Base-by-base conservation (phyloP, 2,797 vertebrate genomes). In the Muscicapa striata region DNA sequence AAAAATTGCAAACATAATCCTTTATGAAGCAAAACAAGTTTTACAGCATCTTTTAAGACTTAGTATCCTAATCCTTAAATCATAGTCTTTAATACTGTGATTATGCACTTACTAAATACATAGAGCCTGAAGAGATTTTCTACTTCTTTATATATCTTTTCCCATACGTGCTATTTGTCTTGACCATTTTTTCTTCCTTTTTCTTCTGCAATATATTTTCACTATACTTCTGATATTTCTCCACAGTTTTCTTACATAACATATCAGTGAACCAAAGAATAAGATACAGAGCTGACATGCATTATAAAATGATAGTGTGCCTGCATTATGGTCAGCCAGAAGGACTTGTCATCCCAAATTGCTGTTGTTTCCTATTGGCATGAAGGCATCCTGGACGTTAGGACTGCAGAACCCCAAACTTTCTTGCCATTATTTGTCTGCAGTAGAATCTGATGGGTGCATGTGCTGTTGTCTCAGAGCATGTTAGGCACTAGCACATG, bases 1-100 rank as follows among this genome's bases (percentile, higher is more conserved):
- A 84, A 95, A 74, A n/a, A 79, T 82, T 27, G 9, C 34, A 75
- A 83, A 48, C 41, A 15, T 76, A 92, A 89, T 82, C 41, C n/a
- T 83, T 68, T 76, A 30, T 87, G 36, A 84, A 89, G 29, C 10
- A 34, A 92, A 94, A 84, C 6, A 3, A 89, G 36, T 59, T 34
- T 93, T 81, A 84, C 7, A 48, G 57, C 27, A 59, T 82, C 26
- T 93, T 89, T 93, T 86, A 94, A 90, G 73, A 59, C 45, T 73
- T 62, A 58, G 34, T 21, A 73, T 52, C 36, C 55, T 89, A 95
- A 96, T 94, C 81, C 62, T 89, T 95, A 94, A 93, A 93, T 78
- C 72, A 61, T 2, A 92, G 34, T 49, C 55, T 85, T 90, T 89
- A 93, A 64, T 87, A 72, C 9, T 84, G 30, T 54, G 58, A 94